Base-by-base conservation (phyloP, 2,888 invertebrate species). In the Maniola hyperantus region DNA sequence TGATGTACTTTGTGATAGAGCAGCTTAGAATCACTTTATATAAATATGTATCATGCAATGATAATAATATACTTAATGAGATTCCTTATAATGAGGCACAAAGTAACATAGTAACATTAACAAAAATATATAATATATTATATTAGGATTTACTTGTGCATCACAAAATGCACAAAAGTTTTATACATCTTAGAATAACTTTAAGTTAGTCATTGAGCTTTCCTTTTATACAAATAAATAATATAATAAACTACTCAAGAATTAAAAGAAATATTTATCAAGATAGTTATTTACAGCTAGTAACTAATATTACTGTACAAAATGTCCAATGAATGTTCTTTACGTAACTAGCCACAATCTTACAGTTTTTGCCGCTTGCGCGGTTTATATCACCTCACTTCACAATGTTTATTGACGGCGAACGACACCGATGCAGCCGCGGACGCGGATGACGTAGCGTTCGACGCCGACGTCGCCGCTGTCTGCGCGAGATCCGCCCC, bases 351-450 rank as follows among this genome's bases (percentile, higher is more conserved):
- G 34, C 63, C 64, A 68, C 62, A 62, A 66, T 70, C 10, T 61
- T 58, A 20, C 42, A 75, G 46, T 15, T 1, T 15, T 8, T 48
- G 75, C 71, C 76, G 74, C 68, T 71, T 66, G 69, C 78, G 82
- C 72, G 75, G 77, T 84, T 83, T 87, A 89, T 95, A 96, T 97
- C 96, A 97, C 95, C 97, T 97, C 94, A 96, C 96, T 94, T 96
- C 96, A 92, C 96, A 96, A 93, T 96, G 96, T 94, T 96, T 96
- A 86, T 94, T 95, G 79, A 95, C 93, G 82, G 95, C 93, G 83
- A 95, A 93, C 72, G 94, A 76, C 71, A 80, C 73, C 58, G 70
- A 36, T n/a, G n/a, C n/a, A n/a, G n/a, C n/a, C 69, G 59, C 39
- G 61, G 65, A 65, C 74, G 75, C 66, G 67, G 60, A 58, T 4